phyloP scores from a whole-genome alignment of 2,888 invertebrate species.

The Phymatocera aterrima region DNA sequence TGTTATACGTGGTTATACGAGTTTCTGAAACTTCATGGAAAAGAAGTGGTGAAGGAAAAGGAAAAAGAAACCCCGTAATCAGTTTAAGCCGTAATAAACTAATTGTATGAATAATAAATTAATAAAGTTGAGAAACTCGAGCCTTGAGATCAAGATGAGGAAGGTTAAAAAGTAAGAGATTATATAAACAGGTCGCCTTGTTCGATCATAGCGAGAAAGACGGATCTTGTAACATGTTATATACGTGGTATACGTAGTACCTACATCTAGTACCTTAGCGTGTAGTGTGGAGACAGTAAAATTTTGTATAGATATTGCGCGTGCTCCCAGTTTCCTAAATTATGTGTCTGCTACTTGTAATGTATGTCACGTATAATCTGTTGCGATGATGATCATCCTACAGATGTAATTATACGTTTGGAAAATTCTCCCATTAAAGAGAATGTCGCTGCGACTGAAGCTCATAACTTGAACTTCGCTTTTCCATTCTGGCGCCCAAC shows the following conservation, averaged over 20 bases:
- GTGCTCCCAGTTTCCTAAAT: too few relatives aligned
- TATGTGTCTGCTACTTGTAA: too few relatives aligned
- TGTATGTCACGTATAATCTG: too few relatives aligned
- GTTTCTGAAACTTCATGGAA: background rate
- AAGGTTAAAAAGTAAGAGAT: slow-evolving; percentile 39
- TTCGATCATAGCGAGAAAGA: slow-evolving; percentile 10
- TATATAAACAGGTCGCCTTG: slow-evolving; percentile 40
- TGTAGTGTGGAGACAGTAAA: too few relatives aligned
- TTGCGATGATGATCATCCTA: too few relatives aligned
- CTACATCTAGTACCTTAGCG: background rate
- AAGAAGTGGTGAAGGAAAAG: background rate
- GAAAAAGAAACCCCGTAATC: background rate
- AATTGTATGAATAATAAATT: background rate
- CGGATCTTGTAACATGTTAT: slow-evolving; percentile 33
- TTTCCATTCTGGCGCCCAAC: too few relatives aligned
- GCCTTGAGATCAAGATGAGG: slow-evolving; percentile 9
- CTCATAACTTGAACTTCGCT: too few relatives aligned
- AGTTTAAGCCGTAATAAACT: background rate
- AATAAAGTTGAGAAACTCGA: slow-evolving; percentile 29
- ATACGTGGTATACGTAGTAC: background rate
- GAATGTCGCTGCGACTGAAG: too few relatives aligned
- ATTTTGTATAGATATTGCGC: too few relatives aligned
- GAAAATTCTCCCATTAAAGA: too few relatives aligned
- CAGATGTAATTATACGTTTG: too few relatives aligned
- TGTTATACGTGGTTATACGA: too few relatives aligned